phyloP scores from a whole-genome alignment of 2,888 invertebrate species.

The Drosophila sordidula region DNA sequence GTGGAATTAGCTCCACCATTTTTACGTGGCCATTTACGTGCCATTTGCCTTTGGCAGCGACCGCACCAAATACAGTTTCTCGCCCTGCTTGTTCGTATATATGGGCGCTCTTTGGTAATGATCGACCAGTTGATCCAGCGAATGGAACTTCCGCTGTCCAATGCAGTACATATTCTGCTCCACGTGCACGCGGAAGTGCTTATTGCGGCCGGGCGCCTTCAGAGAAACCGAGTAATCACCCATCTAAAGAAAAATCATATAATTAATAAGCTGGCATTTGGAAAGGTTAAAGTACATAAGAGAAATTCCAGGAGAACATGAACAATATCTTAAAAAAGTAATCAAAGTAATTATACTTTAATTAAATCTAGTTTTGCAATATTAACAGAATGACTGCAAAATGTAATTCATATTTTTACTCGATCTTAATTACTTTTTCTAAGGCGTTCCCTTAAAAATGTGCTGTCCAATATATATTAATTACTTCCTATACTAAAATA shows the following conservation, averaged over 20 bases:
- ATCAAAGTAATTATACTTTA: too few relatives aligned
- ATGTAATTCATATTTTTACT: too few relatives aligned
- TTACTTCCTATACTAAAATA: too few relatives aligned
- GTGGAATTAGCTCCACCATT: too few relatives aligned
- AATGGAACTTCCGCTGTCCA: constrained; percentile 98
- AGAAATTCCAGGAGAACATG: neutral
- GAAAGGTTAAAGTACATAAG: neutral
- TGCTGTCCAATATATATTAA: too few relatives aligned
- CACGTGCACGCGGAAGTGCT: constrained; percentile 99
- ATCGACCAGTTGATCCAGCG: constrained; percentile 97
- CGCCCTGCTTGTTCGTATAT: constrained; percentile 98
- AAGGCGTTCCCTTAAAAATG: too few relatives aligned
- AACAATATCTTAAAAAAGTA: too few relatives aligned
- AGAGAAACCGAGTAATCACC: constrained; percentile 99
- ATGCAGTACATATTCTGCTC: constrained; percentile 97
- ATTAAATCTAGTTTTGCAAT: too few relatives aligned
- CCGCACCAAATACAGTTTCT: constrained; percentile 98
- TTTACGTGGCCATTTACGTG: constrained; percentile 79
- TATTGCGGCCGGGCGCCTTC: constrained; percentile 98
- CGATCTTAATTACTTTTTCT: too few relatives aligned
- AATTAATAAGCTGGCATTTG: neutral
- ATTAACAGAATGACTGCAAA: too few relatives aligned
- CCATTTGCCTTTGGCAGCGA: constrained; percentile 91
- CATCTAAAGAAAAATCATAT: constrained; percentile 88
- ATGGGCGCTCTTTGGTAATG: constrained; percentile 99